A percentile compares a stretch with the other conserved stretches of the same genome.
These are phyloP conservation scores for Agraylea sexmaculata DNA, from an alignment of 1,140 invertebrate species.

Conservation along the genomic window DNA sequence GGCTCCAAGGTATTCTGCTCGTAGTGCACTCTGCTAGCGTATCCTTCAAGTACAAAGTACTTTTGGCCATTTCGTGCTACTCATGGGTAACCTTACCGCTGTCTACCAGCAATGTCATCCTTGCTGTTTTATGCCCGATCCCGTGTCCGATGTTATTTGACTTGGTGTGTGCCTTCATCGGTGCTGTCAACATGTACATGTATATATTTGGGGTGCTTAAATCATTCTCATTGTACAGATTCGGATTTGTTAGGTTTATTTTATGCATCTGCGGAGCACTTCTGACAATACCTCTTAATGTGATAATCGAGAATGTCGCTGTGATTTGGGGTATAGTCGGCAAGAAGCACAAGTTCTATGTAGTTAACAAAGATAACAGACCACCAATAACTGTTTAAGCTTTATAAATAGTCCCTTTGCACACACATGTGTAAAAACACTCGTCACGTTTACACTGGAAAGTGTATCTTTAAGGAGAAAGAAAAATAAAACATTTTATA, in stretches of 20 bases:
- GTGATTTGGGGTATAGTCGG: conserved; percentile 86
- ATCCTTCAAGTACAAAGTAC: conserved; percentile 68
- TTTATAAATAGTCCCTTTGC: too few relatives aligned
- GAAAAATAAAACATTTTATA: too few relatives aligned
- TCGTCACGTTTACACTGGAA: too few relatives aligned
- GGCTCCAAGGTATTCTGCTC: conserved; percentile 91
- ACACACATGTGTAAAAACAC: too few relatives aligned
- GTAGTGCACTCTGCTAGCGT: conserved; percentile 85
- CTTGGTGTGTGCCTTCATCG: conserved; percentile 78
- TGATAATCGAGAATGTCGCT: conserved; percentile 87
- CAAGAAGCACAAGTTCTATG: conserved; percentile 90
- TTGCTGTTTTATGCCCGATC: conserved; percentile 77
- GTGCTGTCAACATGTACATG: conserved; percentile 89
- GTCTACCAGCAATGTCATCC: conserved; percentile 76
- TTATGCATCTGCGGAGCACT: conserved; percentile 76
- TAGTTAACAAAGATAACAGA: conserved; percentile 83
- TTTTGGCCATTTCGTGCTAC: conserved; percentile 82
- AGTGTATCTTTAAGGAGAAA: too few relatives aligned
- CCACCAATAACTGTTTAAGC: conserved; percentile 45
- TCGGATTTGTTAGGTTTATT: conserved; percentile 67
- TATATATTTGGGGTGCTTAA: conserved; percentile 93
- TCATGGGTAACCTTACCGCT: conserved; percentile 93
- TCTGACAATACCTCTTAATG: conserved; percentile 80
- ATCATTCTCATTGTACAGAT: conserved; percentile 81
- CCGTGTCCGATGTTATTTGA: conserved; percentile 73